Conservation (phyloP, 2,113 vertebrate species). For the Fukomys damarensis region DNA sequence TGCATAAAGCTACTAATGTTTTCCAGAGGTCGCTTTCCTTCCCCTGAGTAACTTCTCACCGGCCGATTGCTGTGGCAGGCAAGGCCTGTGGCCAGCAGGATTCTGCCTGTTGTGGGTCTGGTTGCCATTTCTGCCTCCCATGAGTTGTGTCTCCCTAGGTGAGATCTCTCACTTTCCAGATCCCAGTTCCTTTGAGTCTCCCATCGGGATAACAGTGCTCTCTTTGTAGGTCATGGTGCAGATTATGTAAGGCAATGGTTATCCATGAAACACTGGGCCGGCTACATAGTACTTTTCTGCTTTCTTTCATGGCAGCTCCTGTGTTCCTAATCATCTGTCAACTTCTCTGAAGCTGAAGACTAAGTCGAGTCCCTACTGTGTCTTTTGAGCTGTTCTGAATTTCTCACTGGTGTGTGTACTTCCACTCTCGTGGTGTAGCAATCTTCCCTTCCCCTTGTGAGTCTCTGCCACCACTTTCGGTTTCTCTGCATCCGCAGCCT, state of each 20-base stretch:
- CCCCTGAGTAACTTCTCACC: neutral
- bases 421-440: fast-evolving
- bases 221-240: neutral
- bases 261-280: fast-evolving
- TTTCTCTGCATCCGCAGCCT: neutral
- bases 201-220: neutral
- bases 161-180: neutral
- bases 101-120: neutral
- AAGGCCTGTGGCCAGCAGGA: fast-evolving
- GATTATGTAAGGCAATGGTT: neutral
- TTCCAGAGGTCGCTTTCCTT: neutral
- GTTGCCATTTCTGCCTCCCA: neutral
- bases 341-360: neutral
- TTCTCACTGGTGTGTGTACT: neutral
- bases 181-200: neutral
- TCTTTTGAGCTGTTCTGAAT: neutral
- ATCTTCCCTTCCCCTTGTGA: neutral
- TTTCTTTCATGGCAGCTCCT: neutral
- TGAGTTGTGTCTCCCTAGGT: neutral
- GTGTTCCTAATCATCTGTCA: too few relatives aligned
- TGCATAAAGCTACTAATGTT: neutral
- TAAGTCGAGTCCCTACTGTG: fast-evolving
- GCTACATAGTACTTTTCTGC: neutral
- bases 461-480: fast-evolving
- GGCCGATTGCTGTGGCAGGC: neutral